Conservation (phyloP, 23 tunicate genomes). For the Phallusia fumigata region DNA sequence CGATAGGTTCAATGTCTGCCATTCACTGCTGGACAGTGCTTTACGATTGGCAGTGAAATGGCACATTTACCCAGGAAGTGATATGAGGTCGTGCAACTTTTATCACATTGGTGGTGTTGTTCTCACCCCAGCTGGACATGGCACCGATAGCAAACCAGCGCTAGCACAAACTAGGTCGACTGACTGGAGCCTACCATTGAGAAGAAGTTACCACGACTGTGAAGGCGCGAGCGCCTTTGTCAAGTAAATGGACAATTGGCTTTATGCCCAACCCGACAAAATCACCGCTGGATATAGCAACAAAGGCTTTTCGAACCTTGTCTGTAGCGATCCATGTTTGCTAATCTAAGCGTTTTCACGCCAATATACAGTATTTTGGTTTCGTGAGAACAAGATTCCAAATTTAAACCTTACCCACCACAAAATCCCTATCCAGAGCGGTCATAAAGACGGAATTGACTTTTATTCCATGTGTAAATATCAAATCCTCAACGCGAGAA, state of each 20-base stretch:
- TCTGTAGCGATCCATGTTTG: not conserved
- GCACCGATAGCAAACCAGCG: not conserved
- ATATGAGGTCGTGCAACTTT: not conserved
- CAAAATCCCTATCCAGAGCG: not conserved
- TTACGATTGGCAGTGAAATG: no score
- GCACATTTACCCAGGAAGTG: not conserved
- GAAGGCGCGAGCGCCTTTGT: conserved; percentile 3
- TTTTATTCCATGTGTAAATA: not conserved
- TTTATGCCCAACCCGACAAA: conserved; percentile 7
- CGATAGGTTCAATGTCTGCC: no score
- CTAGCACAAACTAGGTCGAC: not conserved
- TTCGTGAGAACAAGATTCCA: not conserved
- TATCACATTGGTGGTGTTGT: not conserved
- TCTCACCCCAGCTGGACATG: not conserved
- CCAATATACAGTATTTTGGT: not conserved
- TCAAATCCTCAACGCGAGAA: not conserved
- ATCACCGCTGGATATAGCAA: conserved; percentile 9
- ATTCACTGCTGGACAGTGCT: no score
- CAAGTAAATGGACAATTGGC: conserved; percentile 4
- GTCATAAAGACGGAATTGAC: not conserved
- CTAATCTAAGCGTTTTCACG: not conserved
- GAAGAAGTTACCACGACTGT: not conserved
- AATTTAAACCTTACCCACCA: not conserved
- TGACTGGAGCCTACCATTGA: conserved; percentile 9
- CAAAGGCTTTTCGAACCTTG: not conserved